Evolutionary conservation across 2,888 invertebrate species (phyloP).

Genomic region (Morinoia aosen): DNA sequence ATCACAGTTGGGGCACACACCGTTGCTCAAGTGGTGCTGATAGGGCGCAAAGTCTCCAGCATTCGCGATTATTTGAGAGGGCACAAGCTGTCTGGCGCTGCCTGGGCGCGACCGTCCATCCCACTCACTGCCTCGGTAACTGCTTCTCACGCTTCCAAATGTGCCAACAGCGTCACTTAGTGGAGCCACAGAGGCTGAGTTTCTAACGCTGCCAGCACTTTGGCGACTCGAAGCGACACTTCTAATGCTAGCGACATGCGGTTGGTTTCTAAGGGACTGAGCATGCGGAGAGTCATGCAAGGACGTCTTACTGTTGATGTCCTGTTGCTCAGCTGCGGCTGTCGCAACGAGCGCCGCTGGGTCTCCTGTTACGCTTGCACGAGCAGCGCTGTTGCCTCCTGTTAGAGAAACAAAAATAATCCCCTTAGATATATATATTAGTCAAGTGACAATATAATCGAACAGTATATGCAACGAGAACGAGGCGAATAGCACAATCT

Average conservation of each 20-base stretch:
- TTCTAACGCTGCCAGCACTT: background rate
- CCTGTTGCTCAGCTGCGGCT: conserved; percentile 38
- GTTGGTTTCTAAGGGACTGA: background rate
- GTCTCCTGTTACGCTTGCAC: conserved; percentile 6
- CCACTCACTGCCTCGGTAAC: background rate
- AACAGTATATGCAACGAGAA: no score
- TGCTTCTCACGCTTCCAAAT: background rate
- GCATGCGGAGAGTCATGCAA: conserved; percentile 2
- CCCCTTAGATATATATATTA: no score
- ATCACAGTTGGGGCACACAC: background rate
- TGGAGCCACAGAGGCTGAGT: background rate
- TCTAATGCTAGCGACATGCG: background rate
- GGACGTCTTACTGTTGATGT: conserved; percentile 59
- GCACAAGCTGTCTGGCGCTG: background rate
- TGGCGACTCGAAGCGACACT: background rate
- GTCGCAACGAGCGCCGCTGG: background rate
- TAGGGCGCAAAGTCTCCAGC: background rate
- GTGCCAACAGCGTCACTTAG: background rate
- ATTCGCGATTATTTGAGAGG: background rate
- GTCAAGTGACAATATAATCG: no score
- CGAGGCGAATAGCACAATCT: no score
- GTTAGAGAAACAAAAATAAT: background rate
- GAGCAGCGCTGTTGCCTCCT: background rate
- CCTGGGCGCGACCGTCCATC: background rate
- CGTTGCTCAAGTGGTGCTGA: conserved; percentile 4